Percentiles rank a stretch among this genome's conserved stretches.
phyloP scores from a whole-genome alignment of 2,888 invertebrate species.

The Panzeria rudis region DNA sequence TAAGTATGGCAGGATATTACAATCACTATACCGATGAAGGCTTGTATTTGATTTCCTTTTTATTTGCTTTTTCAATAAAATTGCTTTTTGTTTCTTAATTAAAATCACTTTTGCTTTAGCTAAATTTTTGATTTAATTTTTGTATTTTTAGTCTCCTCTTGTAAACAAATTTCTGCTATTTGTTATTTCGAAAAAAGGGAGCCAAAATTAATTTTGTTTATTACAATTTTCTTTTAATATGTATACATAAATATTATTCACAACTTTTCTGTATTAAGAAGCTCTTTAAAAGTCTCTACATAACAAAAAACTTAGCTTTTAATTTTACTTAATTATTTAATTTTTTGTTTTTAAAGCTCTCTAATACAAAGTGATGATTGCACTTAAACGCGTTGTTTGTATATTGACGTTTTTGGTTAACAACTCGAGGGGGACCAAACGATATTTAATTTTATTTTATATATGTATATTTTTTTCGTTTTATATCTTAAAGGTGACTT shows the following conservation, averaged over 20 bases:
- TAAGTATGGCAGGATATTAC: neutral
- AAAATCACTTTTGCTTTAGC: neutral
- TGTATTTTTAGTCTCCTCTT: neutral
- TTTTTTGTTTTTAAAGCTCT: conserved; percentile 79
- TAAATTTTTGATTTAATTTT: neutral
- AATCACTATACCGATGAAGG: conserved; percentile 5
- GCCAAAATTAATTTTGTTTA: conserved; percentile 62
- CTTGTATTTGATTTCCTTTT: neutral
- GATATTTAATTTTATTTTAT: conserved; percentile 16
- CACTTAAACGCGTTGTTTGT: conserved; percentile 79
- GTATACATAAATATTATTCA: conserved; percentile 74
- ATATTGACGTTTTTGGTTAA: conserved; percentile 48
- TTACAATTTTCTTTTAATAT: conserved; percentile 10
- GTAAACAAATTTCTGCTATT: conserved; percentile 4
- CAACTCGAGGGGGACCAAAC: conserved; percentile 34
- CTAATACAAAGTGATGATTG: conserved; percentile 78
- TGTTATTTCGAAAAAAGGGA: conserved; percentile 52
- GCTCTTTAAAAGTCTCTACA: conserved; percentile 78
- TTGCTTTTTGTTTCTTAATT: conserved; percentile 1
- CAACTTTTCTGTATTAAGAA: conserved; percentile 78
- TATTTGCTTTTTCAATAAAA: neutral
- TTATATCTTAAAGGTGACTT: conserved; percentile 9
- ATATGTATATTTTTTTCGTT: neutral
- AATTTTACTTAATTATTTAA: conserved; percentile 70
- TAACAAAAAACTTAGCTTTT: conserved; percentile 62